Evolutionary conservation across 2,888 invertebrate genomes (phyloP).

Genomic region (Agrochola lota): DNA sequence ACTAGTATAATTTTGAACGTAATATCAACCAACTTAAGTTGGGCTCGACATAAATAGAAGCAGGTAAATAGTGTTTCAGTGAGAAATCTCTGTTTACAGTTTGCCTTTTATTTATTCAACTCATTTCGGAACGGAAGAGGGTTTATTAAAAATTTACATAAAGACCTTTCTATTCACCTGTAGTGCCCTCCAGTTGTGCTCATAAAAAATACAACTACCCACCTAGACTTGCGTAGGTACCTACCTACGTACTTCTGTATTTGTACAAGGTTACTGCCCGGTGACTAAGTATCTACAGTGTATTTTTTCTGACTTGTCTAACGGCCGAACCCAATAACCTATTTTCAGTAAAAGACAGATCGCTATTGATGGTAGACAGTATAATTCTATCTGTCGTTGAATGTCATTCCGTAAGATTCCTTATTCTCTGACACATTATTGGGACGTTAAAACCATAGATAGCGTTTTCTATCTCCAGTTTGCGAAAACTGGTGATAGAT

Average conservation of each 20-base stretch:
- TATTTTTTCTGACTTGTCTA: too few species aligned
- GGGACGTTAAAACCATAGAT: too few species aligned
- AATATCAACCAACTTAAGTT: constrained; percentile 4
- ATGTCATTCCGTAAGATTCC: too few species aligned
- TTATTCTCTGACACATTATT: too few species aligned
- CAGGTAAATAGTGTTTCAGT: constrained; percentile 43
- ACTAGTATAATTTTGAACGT: constrained; percentile 13
- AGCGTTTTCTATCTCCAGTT: too few species aligned
- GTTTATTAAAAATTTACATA: constrained; percentile 72
- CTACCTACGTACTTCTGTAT: constrained; percentile 11
- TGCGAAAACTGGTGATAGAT: too few species aligned
- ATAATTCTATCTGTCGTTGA: too few species aligned
- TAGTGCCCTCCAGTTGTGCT: constrained; percentile 60
- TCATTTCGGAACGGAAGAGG: constrained; percentile 68
- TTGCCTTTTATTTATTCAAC: constrained; percentile 69
- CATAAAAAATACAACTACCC: constrained; percentile 70
- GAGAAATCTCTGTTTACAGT: constrained; percentile 52
- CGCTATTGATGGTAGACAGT: too few species aligned
- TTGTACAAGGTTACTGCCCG: background rate
- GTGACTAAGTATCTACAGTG: background rate
- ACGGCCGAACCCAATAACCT: too few species aligned
- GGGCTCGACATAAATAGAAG: constrained; percentile 23
- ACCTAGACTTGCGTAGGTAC: constrained; percentile 30
- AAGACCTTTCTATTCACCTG: constrained; percentile 68
- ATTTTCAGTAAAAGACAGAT: too few species aligned